Evolutionary conservation across 2,888 invertebrate species (phyloP).

Genomic region (Clistopyga incitator): DNA sequence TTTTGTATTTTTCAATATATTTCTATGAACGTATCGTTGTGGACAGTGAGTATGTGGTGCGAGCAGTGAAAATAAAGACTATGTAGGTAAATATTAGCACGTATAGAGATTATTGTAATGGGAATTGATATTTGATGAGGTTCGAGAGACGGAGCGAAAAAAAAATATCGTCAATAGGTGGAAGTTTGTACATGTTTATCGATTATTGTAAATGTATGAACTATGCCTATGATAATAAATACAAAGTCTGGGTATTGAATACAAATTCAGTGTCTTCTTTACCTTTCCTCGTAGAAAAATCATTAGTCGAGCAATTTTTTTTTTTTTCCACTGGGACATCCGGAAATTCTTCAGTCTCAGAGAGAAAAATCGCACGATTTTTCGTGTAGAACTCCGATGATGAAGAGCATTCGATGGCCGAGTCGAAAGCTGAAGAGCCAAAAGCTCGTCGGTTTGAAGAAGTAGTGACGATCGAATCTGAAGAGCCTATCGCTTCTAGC

Average conservation of each 20-base stretch:
- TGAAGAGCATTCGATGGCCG: too few species aligned
- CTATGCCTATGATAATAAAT: constrained; percentile 73
- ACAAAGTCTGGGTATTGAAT: constrained; percentile 38
- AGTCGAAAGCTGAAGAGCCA: too few species aligned
- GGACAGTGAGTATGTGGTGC: constrained; percentile 12
- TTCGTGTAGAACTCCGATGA: too few species aligned
- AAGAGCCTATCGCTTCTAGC: too few species aligned
- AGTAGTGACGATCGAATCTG: too few species aligned
- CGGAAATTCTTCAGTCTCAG: too few species aligned
- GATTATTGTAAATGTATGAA: constrained; percentile 74
- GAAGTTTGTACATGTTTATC: constrained; percentile 78
- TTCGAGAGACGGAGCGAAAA: neutral
- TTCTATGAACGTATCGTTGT: constrained; percentile 29
- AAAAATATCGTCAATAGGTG: constrained; percentile 15
- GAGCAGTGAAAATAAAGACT: constrained; percentile 37
- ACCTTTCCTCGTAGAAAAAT: neutral
- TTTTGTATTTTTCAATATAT: constrained; percentile 13
- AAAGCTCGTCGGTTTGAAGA: too few species aligned
- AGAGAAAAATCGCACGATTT: too few species aligned
- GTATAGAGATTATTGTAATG: constrained; percentile 51
- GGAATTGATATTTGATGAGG: constrained; percentile 54
- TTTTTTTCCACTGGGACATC: too few species aligned
- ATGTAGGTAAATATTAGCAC: constrained; percentile 34
- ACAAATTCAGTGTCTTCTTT: constrained; percentile 8
- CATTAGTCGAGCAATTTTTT: too few species aligned